These are phyloP conservation scores for Cinclus cinclus DNA, from an alignment of 2,113 vertebrate species.

Conservation along the genomic window DNA sequence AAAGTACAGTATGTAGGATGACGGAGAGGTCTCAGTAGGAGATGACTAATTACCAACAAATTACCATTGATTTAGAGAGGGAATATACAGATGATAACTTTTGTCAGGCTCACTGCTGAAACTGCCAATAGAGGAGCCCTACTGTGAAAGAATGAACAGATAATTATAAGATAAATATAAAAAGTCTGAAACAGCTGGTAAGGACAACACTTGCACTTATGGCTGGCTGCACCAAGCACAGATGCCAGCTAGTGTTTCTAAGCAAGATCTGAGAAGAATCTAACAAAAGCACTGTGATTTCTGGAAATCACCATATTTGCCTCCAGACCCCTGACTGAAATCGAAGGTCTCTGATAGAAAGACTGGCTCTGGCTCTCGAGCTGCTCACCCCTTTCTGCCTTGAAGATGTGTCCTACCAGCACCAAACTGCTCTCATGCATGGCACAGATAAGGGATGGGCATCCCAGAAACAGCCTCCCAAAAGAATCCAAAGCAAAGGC, in stretches of 20 bases:
- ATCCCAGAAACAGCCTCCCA: background rate
- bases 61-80: background rate
- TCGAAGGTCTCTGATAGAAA: background rate
- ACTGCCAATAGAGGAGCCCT: background rate
- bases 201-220: background rate
- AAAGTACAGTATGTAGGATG: background rate
- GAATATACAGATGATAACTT: background rate
- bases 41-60: background rate
- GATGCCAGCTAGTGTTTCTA: background rate
- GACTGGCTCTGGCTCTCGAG: background rate
- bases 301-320: background rate
- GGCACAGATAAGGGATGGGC: background rate
- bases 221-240: background rate
- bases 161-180: background rate
- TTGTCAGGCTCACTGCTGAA: background rate
- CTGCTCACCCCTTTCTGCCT: fast-evolving
- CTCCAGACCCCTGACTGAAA: background rate
- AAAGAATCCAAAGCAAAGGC: background rate
- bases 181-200: background rate
- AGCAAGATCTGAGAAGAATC: background rate
- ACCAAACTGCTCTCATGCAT: background rate
- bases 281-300: background rate
- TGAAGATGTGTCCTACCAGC: background rate
- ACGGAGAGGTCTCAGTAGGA: background rate
- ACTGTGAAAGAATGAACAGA: background rate